Conservation (phyloP, 2,888 invertebrate genomes). For the Apamea crenata region DNA sequence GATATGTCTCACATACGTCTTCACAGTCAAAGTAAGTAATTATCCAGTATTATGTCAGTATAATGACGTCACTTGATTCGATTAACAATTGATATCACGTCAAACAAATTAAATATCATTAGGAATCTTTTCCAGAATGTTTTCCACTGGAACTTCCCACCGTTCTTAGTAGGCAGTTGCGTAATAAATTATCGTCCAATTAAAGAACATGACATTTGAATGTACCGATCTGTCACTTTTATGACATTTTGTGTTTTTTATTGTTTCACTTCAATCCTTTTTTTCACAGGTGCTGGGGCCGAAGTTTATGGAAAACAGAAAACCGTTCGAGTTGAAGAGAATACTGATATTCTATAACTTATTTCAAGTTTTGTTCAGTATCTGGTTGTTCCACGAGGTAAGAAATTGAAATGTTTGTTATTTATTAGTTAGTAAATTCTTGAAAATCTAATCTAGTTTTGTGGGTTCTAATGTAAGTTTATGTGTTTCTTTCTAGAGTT, state of each 20-base stretch:
- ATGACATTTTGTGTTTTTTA: conserved; percentile 18
- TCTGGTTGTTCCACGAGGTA: conserved; percentile 94
- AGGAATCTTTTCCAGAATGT: conserved; percentile 71
- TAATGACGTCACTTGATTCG: conserved; percentile 58
- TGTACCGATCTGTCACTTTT: conserved; percentile 11
- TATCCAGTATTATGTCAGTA: conserved; percentile 18
- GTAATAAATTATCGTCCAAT: conserved; percentile 48
- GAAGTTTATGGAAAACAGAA: conserved; percentile 95
- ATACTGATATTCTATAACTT: conserved; percentile 96
- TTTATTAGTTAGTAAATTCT: not conserved
- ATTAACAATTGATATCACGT: conserved; percentile 66
- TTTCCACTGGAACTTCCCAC: conserved; percentile 71
- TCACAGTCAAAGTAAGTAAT: conserved; percentile 92
- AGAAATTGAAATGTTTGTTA: conserved; percentile 31
- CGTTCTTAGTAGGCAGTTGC: conserved; percentile 50
- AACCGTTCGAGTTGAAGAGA: conserved; percentile 94
- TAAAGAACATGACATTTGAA: conserved; percentile 47
- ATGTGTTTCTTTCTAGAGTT: conserved; percentile 85
- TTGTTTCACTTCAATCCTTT: conserved; percentile 21
- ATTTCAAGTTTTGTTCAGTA: conserved; percentile 94
- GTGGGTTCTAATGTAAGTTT: not conserved
- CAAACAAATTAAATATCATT: conserved; percentile 68
- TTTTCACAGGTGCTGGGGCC: conserved; percentile 92
- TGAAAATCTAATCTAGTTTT: not conserved
- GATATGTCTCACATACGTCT: conserved; percentile 94